These are phyloP conservation scores for Peromyscus maniculatus DNA, from an alignment of 2,113 vertebrate genomes.

Conservation along the genomic window DNA sequence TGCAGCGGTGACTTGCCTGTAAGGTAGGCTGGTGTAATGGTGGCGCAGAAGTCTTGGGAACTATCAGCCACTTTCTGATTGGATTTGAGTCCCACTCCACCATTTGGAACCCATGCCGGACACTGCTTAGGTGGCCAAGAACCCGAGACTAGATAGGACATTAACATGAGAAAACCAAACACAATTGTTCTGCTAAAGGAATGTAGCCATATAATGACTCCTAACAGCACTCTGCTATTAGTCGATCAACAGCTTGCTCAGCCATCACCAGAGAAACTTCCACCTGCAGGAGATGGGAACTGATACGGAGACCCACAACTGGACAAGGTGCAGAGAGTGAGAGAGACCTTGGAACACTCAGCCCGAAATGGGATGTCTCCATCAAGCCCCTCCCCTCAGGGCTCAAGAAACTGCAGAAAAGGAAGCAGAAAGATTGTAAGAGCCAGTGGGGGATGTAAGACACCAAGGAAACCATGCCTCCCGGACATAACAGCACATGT, in stretches of 20 bases:
- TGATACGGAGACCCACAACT: not conserved
- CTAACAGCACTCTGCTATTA: not conserved
- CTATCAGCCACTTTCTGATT: not conserved
- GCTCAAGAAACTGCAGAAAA: not conserved
- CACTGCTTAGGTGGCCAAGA: not conserved
- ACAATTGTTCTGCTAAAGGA: not conserved
- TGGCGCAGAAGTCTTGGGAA: not conserved
- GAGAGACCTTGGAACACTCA: not conserved
- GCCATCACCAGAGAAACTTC: not conserved
- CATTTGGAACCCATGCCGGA: not conserved
- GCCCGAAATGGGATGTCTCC: not conserved
- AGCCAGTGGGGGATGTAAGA: not conserved
- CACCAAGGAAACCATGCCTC: not conserved
- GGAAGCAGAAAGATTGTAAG: not conserved
- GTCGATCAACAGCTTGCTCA: not conserved
- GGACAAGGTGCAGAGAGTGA: not conserved
- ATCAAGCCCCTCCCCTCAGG: not conserved
- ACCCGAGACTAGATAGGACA: not conserved
- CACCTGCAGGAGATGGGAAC: not conserved
- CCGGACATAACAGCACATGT: not conserved
- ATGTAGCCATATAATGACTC: not conserved
- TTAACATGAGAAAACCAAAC: not conserved
- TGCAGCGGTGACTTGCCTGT: not conserved
- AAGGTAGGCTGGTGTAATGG: not conserved
- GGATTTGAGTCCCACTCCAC: not conserved